Base-by-base conservation (phyloP, 2,797 vertebrate genomes). In the Sciaenops ocellatus region DNA sequence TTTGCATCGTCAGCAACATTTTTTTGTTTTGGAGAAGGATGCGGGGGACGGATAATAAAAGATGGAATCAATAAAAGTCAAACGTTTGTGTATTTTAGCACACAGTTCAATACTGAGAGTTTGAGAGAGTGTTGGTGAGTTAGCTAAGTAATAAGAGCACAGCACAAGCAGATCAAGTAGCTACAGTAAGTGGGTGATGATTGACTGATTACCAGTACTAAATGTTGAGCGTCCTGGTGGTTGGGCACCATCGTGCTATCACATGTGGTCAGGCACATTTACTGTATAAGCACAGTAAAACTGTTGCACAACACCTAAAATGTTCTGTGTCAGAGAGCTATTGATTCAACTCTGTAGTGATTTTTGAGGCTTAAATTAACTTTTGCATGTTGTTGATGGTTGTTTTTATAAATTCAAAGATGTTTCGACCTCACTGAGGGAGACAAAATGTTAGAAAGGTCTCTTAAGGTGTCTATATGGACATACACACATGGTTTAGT, bases 81-180 rank as follows among this genome's bases (percentile, higher is more conserved):
- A 20, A 54, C 12, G 10, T 52, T 11, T 28, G 41, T 54, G 50
- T 46, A 34, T 30, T 69, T 46, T 56, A 30, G 42, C 34, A n/a
- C 10, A 20, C 9, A 11, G 3, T 0, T 38, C 10, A 47, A 34
- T 69, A 17, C 38, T 41, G 3, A 66, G 10, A 64, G 12, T 34
- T 41, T 50, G 6, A n/a, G 12, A 60, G 42, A 57, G 28, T 34
- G 5, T 62, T 20, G 13, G 30, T 2, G 55, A 42, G 44, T 30
- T 44, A 26, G 16, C 44, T 9, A 30, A 22, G 6, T 65, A 57
- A 56, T 20, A 66, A n/a, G 30, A 62, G 51, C 42, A 16, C n/a
- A 52, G 46, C 38, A 24, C 41, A 34, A 55, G 38, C 57, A 42
- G 57, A 69, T 51, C 10, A 50, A 50, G 6, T 47, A 70, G 66